phyloP scores from a whole-genome alignment of 1,140 invertebrate species.

The Leptinotarsa texana region DNA sequence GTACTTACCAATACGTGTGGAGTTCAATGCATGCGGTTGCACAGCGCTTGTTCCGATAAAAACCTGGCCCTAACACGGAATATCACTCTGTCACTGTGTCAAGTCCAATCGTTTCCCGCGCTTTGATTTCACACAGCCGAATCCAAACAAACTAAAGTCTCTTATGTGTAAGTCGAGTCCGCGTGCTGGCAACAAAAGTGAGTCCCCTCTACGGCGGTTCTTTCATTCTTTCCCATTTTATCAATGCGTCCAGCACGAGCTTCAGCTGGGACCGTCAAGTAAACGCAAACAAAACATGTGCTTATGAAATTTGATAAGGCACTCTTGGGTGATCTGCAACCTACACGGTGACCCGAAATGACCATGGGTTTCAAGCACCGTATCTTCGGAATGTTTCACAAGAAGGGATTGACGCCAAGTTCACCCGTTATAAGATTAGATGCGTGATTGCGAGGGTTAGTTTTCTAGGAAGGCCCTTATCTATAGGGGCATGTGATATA shows the following conservation, averaged over 20 bases:
- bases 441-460: too few species aligned
- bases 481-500: too few species aligned
- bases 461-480: too few species aligned
- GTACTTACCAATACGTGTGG: not conserved
- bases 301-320: not conserved
- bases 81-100: slow-evolving; percentile 2
- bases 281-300: slow-evolving; percentile 3
- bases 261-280: not conserved
- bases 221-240: slow-evolving; percentile 1
- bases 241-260: not conserved
- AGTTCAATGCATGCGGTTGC: not conserved
- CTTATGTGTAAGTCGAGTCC: not conserved
- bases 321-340: too few species aligned
- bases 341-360: too few species aligned
- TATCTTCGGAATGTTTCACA: too few species aligned
- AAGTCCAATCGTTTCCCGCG: not conserved
- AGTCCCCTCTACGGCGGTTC: not conserved
- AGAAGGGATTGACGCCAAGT: too few species aligned
- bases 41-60: not conserved
- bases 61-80: not conserved
- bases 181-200: not conserved
- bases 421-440: too few species aligned
- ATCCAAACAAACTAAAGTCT: not conserved
- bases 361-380: too few species aligned
- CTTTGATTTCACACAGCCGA: not conserved